Evolutionary conservation across 2,113 vertebrate genomes (phyloP).

Genomic region (Heterocephalus glaber): DNA sequence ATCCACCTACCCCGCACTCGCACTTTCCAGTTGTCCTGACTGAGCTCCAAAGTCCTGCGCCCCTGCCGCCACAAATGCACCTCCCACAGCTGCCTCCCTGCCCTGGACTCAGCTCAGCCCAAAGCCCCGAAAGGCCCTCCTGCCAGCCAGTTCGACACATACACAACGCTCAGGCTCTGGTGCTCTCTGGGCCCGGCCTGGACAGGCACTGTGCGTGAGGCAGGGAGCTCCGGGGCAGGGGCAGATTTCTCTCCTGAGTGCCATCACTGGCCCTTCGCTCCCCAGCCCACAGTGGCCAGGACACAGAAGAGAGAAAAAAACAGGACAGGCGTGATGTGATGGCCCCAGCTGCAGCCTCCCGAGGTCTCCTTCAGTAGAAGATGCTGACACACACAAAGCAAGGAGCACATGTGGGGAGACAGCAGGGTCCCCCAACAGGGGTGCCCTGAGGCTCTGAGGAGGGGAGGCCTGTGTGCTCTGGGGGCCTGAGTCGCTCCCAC

Average conservation of each 20-base stretch:
- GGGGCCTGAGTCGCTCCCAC: too few relatives aligned
- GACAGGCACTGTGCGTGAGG: fast-evolving
- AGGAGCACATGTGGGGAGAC: not conserved
- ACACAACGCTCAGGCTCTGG: too few relatives aligned
- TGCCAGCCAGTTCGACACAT: too few relatives aligned
- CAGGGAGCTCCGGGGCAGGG: not conserved
- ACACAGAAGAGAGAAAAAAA: not conserved
- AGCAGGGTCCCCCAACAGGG: not conserved
- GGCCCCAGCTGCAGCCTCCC: not conserved
- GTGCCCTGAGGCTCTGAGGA: too few relatives aligned
- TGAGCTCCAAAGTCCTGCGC: not conserved
- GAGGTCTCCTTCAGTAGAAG: not conserved
- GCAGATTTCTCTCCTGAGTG: not conserved
- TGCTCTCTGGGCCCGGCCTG: not conserved
- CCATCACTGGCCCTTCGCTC: too few relatives aligned
- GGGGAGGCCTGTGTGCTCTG: fast-evolving
- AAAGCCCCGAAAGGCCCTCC: not conserved
- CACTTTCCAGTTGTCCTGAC: not conserved
- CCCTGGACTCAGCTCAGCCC: not conserved
- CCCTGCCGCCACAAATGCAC: not conserved
- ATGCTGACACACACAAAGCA: not conserved
- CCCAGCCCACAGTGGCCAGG: not conserved
- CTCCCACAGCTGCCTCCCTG: not conserved
- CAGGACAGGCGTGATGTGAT: too few relatives aligned
- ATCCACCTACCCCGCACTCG: too few relatives aligned